Percentiles rank a stretch among this genome's conserved stretches.
phyloP scores from a whole-genome alignment of 1,140 invertebrate genomes.

The Portunus trituberculatus region DNA sequence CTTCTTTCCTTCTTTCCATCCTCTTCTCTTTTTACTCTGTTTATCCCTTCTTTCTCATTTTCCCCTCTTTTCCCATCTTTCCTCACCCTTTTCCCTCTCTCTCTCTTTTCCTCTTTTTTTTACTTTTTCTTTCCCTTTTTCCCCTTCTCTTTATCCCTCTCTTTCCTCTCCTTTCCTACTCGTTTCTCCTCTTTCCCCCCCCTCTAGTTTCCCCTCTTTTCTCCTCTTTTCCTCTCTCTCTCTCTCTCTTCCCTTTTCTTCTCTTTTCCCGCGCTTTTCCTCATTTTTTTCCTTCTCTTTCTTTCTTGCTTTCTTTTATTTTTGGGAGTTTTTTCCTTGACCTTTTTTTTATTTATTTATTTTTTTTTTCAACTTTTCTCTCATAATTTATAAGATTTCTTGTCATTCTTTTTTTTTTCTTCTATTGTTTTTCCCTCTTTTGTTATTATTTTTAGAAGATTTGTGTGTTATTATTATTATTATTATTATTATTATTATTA shows the following conservation, averaged over 20 bases:
- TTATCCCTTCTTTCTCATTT: background rate
- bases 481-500: too few species aligned
- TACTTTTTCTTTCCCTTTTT: background rate
- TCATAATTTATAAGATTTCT: too few species aligned
- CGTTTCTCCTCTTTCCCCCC: background rate
- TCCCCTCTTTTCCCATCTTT: background rate
- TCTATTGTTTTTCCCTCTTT: too few species aligned
- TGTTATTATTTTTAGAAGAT: too few species aligned
- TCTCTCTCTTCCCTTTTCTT: background rate
- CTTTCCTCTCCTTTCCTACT: background rate
- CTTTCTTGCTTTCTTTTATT: background rate
- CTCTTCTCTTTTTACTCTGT: background rate
- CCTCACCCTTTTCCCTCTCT: background rate
- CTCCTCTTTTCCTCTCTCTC: background rate
- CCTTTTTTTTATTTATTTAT: background rate
- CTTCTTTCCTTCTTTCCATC: constrained; percentile 3
- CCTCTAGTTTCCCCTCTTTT: background rate
- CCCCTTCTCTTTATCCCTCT: background rate
- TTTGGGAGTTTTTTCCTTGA: background rate
- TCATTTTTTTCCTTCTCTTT: background rate
- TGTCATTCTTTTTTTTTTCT: too few species aligned
- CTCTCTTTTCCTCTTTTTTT: background rate
- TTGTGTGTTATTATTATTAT: too few species aligned
- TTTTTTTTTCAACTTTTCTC: background rate
- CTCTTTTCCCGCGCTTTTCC: background rate